These are phyloP conservation scores for Asobara japonica DNA, from an alignment of 1,140 invertebrate genomes.

Conservation along the genomic window DNA sequence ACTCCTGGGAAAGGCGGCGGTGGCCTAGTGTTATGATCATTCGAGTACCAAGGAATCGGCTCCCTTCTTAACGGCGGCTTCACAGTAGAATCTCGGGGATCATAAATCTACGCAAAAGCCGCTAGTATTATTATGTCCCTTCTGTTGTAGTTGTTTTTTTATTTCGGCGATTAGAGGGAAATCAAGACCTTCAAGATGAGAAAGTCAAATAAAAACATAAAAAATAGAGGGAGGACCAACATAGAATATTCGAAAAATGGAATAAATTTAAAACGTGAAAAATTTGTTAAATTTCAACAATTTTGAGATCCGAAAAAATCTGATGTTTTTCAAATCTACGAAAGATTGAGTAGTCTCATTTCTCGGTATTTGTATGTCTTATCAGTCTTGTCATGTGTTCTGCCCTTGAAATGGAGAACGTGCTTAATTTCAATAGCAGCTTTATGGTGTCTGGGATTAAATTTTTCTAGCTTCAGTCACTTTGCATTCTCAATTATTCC, in stretches of 20 bases:
- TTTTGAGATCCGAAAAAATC: too few relatives aligned
- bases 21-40: constrained; percentile 33
- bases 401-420: background rate
- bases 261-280: too few relatives aligned
- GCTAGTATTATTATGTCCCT: background rate
- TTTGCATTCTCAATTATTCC: background rate
- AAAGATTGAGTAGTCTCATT: too few relatives aligned
- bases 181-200: too few relatives aligned
- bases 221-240: too few relatives aligned
- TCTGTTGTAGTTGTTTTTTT: background rate
- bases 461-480: background rate
- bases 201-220: too few relatives aligned
- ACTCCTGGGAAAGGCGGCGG: constrained; percentile 33
- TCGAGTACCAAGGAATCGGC: constrained; percentile 47
- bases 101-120: constrained; percentile 59
- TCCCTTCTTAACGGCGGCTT: constrained; percentile 54
- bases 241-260: too few relatives aligned
- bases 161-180: too few relatives aligned
- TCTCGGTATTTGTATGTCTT: constrained; percentile 8
- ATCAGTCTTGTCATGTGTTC: background rate
- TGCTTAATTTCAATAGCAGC: constrained; percentile 11
- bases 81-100: constrained; percentile 51
- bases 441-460: background rate
- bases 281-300: too few relatives aligned
- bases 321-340: too few relatives aligned